Conservation (phyloP, 2,888 invertebrate genomes). For the Teleiodes luculella region DNA sequence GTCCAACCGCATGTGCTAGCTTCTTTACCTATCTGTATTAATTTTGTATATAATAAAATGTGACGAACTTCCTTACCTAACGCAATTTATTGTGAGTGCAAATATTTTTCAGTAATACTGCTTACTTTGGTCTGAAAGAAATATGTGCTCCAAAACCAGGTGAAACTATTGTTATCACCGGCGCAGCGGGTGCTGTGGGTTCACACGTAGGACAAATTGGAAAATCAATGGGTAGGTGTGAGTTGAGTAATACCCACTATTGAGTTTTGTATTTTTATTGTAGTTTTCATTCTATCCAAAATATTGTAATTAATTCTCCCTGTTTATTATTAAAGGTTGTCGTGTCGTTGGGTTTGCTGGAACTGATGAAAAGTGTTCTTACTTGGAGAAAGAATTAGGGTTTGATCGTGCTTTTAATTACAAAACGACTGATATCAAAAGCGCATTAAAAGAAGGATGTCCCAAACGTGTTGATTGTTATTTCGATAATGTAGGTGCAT, state of each 20-base stretch:
- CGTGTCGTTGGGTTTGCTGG: constrained; percentile 81
- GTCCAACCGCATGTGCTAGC: no score
- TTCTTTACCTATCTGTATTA: no score
- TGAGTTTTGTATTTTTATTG: no score
- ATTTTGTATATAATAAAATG: no score
- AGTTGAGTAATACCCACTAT: no score
- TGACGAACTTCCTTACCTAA: no score
- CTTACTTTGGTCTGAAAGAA: constrained; percentile 86
- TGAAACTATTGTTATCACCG: constrained; percentile 85
- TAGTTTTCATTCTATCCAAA: no score
- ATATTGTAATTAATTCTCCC: no score
- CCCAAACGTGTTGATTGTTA: constrained; percentile 86
- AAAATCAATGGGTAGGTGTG: constrained; percentile 81
- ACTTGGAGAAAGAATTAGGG: constrained; percentile 81
- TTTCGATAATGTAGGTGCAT: constrained; percentile 85
- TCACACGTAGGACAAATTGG: constrained; percentile 88
- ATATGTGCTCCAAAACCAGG: constrained; percentile 84
- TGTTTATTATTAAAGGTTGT: constrained; percentile 46
- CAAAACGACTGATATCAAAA: constrained; percentile 79
- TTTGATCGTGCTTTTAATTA: constrained; percentile 87
- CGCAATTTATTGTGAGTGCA: no score
- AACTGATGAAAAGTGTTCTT: constrained; percentile 84
- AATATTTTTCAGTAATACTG: constrained; percentile 80
- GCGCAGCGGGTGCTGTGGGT: constrained; percentile 89
- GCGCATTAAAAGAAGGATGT: constrained; percentile 80